phyloP scores from a whole-genome alignment of 2,888 invertebrate species.

The Philereme vetulata region DNA sequence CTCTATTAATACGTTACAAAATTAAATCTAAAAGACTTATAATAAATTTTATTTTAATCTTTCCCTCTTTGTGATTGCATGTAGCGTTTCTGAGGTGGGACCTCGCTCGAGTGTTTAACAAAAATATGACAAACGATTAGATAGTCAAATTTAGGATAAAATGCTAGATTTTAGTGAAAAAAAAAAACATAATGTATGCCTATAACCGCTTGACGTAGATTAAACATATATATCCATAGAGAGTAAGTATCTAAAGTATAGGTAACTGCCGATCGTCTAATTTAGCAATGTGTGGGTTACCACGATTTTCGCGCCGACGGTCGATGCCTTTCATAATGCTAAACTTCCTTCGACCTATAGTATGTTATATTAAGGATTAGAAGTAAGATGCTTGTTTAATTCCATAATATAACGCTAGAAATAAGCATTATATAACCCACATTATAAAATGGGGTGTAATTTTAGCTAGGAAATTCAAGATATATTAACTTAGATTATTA shows the following conservation, averaged over 20 bases:
- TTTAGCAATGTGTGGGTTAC: slow-evolving; percentile 34
- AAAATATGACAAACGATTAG: slow-evolving; percentile 59
- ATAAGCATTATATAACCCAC: slow-evolving; percentile 44
- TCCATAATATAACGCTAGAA: slow-evolving; percentile 48
- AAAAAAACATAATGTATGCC: slow-evolving; percentile 59
- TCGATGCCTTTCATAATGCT: slow-evolving; percentile 69
- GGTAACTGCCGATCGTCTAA: slow-evolving; percentile 42
- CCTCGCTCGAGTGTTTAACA: slow-evolving; percentile 62
- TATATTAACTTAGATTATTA: slow-evolving; percentile 56
- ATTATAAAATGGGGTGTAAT: slow-evolving; percentile 58
- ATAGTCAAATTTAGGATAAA: slow-evolving; percentile 76
- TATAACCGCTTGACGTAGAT: slow-evolving; percentile 65
- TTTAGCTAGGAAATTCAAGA: slow-evolving; percentile 74
- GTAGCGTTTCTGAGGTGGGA: slow-evolving; percentile 52
- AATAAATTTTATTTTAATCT: slow-evolving; percentile 37
- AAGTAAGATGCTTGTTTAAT: slow-evolving; percentile 55
- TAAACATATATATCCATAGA: slow-evolving; percentile 58
- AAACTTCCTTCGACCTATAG: slow-evolving; percentile 63
- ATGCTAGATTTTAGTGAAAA: slow-evolving; percentile 58
- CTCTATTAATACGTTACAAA: slow-evolving; percentile 40
- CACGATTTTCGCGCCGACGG: slow-evolving; percentile 43
- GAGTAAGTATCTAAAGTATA: slow-evolving; percentile 39
- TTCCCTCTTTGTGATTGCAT: slow-evolving; percentile 30
- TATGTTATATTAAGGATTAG: slow-evolving; percentile 40
- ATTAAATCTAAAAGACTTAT: slow-evolving; percentile 42